Base-by-base conservation (phyloP, 2,113 vertebrate genomes). In the Onychostoma macrolepis region DNA sequence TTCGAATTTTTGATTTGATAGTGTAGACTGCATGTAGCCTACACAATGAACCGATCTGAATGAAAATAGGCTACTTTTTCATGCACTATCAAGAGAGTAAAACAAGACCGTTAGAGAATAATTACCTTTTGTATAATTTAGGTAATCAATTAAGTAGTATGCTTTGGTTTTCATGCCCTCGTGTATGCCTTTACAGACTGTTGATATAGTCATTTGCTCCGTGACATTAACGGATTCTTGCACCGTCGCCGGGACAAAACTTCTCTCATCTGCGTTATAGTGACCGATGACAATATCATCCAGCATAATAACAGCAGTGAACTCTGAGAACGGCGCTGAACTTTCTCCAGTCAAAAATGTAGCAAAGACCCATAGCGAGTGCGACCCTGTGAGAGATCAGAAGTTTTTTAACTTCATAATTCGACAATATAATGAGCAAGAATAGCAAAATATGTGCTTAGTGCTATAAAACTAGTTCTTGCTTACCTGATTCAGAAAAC, bases 91-190 rank as follows among this genome's bases (percentile, higher is more conserved):
- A 38, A 33, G 7, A 53, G 45, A 58, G 38, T 10, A 28, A 48
- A 1, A 8, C n/a, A 79, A 56, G 12, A 21, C 7, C 63, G 33
- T 50, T 24, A 33, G 36, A 26, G 24, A 33, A 48, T 50, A 67
- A 33, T 11, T 50, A 83, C 80, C 80, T 83, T 4, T 69, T 21
- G 80, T 83, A 17, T 71, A 50, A 33, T 83, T 69, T 24, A 71
- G 21, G 21, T 71, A 8, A 69, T 71, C 41, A 13, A 83, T 71
- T 36, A 71, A 71, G 43, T 50, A 50, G 43, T 48, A 69, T 28
- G 80, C 80, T 67, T 82, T 82, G 61, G 38, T 82, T 82, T 82
- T 82, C 80, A 82, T 82, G n/a, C n/a, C 80, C 15, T 48, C 61
- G 26, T 82, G 80, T 21, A 82, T 82, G 80, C 41, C 80, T 67